These are phyloP conservation scores for Pygoscelis adeliae DNA, from an alignment of 2,113 vertebrate species.

Conservation along the genomic window DNA sequence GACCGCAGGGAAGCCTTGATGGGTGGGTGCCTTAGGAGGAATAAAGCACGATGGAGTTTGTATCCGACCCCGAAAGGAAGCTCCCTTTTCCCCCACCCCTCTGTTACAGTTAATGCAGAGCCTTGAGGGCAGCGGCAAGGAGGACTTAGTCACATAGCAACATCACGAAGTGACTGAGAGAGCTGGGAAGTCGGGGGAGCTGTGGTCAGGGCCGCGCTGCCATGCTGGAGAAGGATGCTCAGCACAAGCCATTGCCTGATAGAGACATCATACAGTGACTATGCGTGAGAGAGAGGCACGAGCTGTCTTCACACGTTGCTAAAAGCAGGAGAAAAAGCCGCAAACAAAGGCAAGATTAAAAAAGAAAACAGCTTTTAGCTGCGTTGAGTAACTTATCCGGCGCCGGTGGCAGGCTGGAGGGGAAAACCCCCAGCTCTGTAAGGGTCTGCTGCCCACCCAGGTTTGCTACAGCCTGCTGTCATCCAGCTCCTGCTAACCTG, in stretches of 20 bases:
- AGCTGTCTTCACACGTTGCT: not conserved
- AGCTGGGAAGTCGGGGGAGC: not conserved
- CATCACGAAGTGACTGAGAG: not conserved
- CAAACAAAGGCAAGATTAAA: not conserved
- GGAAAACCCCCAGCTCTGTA: not conserved
- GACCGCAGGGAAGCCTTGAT: accelerated
- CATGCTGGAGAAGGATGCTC: not conserved
- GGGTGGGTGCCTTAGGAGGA: not conserved
- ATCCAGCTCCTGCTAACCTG: not conserved
- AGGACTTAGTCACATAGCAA: not conserved
- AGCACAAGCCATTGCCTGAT: not conserved
- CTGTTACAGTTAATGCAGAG: not conserved
- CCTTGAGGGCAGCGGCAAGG: not conserved
- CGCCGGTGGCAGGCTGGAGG: not conserved
- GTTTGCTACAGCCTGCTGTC: not conserved
- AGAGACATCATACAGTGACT: not conserved
- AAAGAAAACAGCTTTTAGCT: not conserved
- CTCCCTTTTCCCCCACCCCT: not conserved
- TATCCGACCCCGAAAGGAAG: accelerated
- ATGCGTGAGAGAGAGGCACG: not conserved
- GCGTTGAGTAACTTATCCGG: not conserved
- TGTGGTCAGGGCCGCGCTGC: not conserved
- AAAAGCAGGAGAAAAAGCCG: not conserved
- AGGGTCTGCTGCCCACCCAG: not conserved
- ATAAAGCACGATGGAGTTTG: accelerated